These are phyloP conservation scores for Nasonia vitripennis DNA, from an alignment of 1,140 invertebrate genomes.

Conservation along the genomic window DNA sequence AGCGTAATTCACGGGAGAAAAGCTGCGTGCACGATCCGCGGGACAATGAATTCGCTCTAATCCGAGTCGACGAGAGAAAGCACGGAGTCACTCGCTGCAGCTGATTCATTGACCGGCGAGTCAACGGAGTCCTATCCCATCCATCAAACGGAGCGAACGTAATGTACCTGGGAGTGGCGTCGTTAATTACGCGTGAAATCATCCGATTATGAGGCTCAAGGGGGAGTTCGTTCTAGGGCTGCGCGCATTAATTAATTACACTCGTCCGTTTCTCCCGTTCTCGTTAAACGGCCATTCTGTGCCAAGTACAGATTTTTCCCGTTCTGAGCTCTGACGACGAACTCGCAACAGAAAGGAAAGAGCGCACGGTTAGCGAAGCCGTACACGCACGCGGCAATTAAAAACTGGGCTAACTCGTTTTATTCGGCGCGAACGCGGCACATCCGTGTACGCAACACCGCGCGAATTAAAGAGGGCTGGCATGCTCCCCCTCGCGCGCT, in stretches of 20 bases:
- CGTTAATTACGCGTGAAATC: slow-evolving; percentile 5
- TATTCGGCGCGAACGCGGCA: not conserved
- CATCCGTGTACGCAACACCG: no score
- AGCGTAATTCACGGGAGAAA: not conserved
- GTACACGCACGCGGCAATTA: not conserved
- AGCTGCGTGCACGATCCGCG: not conserved
- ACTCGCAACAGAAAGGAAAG: not conserved
- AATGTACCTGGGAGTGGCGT: not conserved
- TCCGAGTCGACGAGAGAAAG: no score
- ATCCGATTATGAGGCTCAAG: not conserved
- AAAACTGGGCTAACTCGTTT: not conserved
- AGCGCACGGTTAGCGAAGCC: not conserved
- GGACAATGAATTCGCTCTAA: not conserved
- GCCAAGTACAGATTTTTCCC: not conserved
- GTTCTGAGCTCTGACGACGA: not conserved
- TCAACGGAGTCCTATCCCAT: not conserved
- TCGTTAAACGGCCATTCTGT: not conserved
- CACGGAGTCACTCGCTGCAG: no score
- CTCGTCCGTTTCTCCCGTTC: not conserved
- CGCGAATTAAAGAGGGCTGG: not conserved
- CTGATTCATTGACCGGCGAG: no score
- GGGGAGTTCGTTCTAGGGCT: no score
- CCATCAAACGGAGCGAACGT: not conserved
- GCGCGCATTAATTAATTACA: not conserved
- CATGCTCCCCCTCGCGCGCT: not conserved